A percentile compares a stretch with the other conserved stretches of the same genome.
phyloP scores from a whole-genome alignment of 2,113 vertebrate species.

The Paratilapia polleni region DNA sequence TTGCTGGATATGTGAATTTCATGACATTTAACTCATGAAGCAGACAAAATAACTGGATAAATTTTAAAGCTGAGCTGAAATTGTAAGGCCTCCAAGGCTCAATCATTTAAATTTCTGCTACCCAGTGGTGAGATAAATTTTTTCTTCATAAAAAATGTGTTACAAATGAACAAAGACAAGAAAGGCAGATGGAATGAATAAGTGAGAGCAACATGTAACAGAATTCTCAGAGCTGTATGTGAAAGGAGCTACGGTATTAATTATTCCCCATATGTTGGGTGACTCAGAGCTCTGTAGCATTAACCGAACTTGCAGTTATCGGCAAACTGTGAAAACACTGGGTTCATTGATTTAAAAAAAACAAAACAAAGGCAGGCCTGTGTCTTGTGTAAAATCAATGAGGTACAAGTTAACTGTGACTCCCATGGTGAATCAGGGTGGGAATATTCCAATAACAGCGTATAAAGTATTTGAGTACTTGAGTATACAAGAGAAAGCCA shows the following conservation, averaged over 20 bases:
- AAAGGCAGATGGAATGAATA: not conserved
- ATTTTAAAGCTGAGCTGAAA: not conserved
- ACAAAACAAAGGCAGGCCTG: not conserved
- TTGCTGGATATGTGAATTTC: not conserved
- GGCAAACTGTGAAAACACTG: not conserved
- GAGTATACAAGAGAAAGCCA: not conserved
- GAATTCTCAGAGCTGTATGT: not conserved
- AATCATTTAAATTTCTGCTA: not conserved
- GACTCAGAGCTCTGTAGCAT: not conserved
- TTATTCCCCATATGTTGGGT: fast-evolving
- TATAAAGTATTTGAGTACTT: not conserved
- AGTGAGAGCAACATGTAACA: too few relatives aligned
- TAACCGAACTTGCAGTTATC: not conserved
- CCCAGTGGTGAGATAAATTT: not conserved
- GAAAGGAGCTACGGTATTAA: not conserved
- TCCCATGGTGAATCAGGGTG: not conserved
- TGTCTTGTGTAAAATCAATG: not conserved
- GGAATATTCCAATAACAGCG: too few relatives aligned
- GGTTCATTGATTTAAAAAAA: not conserved
- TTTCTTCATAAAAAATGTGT: not conserved
- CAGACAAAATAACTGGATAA: not conserved
- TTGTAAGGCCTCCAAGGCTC: not conserved
- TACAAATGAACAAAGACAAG: not conserved
- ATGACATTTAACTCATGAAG: slow-evolving; percentile 14
- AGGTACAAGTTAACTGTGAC: not conserved